Base-by-base conservation (phyloP, 2,113 vertebrate genomes). In the Lophochroa leadbeateri region DNA sequence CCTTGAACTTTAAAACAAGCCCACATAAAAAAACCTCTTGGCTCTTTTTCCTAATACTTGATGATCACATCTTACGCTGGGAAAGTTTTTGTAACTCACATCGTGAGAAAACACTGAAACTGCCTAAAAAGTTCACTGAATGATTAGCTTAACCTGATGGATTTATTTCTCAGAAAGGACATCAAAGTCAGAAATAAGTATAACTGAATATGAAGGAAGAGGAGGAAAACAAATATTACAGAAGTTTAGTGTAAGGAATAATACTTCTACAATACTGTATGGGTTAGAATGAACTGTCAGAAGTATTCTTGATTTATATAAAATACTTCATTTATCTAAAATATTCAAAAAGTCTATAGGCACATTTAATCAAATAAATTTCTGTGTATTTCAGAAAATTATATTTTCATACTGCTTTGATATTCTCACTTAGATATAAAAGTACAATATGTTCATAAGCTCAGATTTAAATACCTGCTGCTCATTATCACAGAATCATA, bases 91-190 rank as follows among this genome's bases (percentile, higher is more conserved):
- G 41, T 28, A 82, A 10, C 63, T 86, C 53, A 31, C 50, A 57
- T 7, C 23, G 79, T 86, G 82, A 77, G 79, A 92, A 92, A 95
- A 61, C 41, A 61, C 29, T 71, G 61, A 14, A 96, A 92, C 14
- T 49, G 53, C 29, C n/a, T 31, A 18, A 79, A 53, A 85, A 86
- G 75, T 90, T 91, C 87, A 86, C 50, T 83, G 78, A 17, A 50
- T 76, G 50, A 96, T 94, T 37, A 87, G 70, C 74, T 92, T 87
- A 91, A 94, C 65, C 78, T 61, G 35, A 43, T 65, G 35, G 39
- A 9, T 84, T 91, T 57, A 31, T 29, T 92, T 72, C 75, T 80
- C 49, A 89, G 79, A 60, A 93, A 71, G 21, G 61, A 91, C 57
- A 95, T 91, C 57, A 95, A 87, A 85, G 61, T 35, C 83, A 91